Conservation (phyloP, 2,888 invertebrate genomes). For the Parascotia fuliginaria region DNA sequence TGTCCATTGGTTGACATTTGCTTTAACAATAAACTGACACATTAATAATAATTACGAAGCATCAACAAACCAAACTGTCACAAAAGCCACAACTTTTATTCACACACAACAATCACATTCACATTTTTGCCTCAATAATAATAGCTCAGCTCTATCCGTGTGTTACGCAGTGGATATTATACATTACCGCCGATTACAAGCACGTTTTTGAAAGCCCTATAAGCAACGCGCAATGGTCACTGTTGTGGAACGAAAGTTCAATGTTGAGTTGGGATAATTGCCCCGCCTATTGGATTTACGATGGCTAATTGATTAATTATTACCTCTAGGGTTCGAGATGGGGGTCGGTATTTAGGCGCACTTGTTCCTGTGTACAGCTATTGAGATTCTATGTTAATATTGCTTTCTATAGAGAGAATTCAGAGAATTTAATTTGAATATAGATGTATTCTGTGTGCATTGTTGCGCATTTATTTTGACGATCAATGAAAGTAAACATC, state of each 20-base stretch:
- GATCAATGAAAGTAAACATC: no score
- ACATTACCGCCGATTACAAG: slow-evolving; percentile 17
- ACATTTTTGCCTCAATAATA: slow-evolving; percentile 16
- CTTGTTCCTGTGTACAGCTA: neutral
- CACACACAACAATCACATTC: slow-evolving; percentile 6
- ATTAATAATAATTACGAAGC: no score
- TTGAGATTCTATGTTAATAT: neutral
- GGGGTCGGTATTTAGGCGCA: slow-evolving; percentile 13
- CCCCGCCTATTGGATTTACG: slow-evolving; percentile 45
- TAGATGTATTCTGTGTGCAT: no score
- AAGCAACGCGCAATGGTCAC: slow-evolving; percentile 30
- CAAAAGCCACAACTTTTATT: slow-evolving; percentile 2
- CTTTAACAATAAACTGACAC: no score
- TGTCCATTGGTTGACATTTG: no score
- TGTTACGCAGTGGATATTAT: slow-evolving; percentile 8
- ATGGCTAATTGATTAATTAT: slow-evolving; percentile 48
- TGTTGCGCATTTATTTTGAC: no score
- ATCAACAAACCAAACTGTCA: neutral
- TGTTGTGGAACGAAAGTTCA: slow-evolving; percentile 14
- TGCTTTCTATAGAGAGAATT: neutral
- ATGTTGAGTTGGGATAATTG: slow-evolving; percentile 8
- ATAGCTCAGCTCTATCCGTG: slow-evolving; percentile 10
- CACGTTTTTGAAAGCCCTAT: neutral
- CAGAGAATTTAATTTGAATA: no score
- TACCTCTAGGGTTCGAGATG: slow-evolving; percentile 27